These are phyloP conservation scores for Drosophila sechellia DNA, from an alignment of 1,140 invertebrate genomes.

Conservation along the genomic window DNA sequence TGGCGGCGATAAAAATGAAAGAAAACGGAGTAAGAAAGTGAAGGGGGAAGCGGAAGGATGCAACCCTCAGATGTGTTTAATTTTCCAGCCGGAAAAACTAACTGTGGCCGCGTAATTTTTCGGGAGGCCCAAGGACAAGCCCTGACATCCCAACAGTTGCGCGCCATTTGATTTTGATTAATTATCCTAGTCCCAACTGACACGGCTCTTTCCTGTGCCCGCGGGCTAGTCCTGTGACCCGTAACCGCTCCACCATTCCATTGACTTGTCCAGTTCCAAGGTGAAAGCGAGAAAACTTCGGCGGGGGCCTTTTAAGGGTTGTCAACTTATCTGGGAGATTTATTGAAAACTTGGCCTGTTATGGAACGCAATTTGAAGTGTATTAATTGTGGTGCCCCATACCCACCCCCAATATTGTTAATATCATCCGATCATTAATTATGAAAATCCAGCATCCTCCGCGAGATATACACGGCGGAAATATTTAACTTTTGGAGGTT, in stretches of 20 bases:
- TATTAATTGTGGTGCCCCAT: constrained; percentile 66
- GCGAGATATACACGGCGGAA: background rate
- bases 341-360: constrained; percentile 68
- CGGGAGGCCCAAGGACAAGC: constrained; percentile 51
- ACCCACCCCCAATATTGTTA: constrained; percentile 31
- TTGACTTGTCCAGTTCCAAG: constrained; percentile 38
- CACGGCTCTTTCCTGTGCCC: constrained; percentile 66
- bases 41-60: constrained; percentile 34
- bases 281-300: constrained; percentile 65
- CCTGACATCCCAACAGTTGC: constrained; percentile 58
- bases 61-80: constrained; percentile 53
- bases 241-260: background rate
- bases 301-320: constrained; percentile 59
- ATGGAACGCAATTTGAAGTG: constrained; percentile 78
- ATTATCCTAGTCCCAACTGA: constrained; percentile 66
- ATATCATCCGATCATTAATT: constrained; percentile 62
- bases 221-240: constrained; percentile 31
- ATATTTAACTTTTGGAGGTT: too few relatives aligned
- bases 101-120: constrained; percentile 56
- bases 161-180: constrained; percentile 83
- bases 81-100: constrained; percentile 43
- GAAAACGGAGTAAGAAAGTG: constrained; percentile 19
- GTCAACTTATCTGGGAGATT: constrained; percentile 80
- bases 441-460: constrained; percentile 39
- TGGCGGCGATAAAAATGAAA: constrained; percentile 45